Evolutionary conservation across 2,888 invertebrate genomes (phyloP), one percentile per base, ranked within the genome.

Genomic region (Axea sp.): DNA sequence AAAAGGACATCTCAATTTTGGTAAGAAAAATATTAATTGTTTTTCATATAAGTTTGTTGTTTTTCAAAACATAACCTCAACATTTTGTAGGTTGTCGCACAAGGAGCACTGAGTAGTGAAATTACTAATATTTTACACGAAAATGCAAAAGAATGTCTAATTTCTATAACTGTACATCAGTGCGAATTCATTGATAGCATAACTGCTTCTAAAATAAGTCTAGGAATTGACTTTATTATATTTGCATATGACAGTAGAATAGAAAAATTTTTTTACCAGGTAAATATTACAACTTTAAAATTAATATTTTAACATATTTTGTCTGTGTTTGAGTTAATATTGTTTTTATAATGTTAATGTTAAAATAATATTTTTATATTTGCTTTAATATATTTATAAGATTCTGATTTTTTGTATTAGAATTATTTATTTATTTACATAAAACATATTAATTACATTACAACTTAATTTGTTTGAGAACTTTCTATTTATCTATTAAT

Each of bases 161-260:
- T 81, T 75, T 75, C 73, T 2, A 75, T 85, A 45, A 24, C 68
- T 9, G 76, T 86, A 1, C 86, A 86, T 76, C 80, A 80, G 28
- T 83, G 85, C 71, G 86, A 87, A 75, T 78, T 75, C n/a, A 35
- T 87, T 37, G 12, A 31, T 1, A 78, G 84, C 47, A 75, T 86
- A 31, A 7, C 80, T 37, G 33, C 39, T 15, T 35, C 53, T 0
- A 78, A 77, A 9, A 57, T 80, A 6, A 74, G 79, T 35, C 41
- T 84, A 11, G 75, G 76, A 28, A 77, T 86, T 6, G 86, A 86
- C 75, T 86, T 83, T 33, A 76, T 87, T 65, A 78, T 87, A 37
- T 84, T 87, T 67, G 82, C 81, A 3, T 83, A 82, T 39, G 85
- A 87, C 28, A 80, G 81, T 26, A 77, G 78, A 64, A 60, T 79